phyloP scores from a whole-genome alignment of 2,113 vertebrate genomes.

The Paramisgurnus dabryanus region DNA sequence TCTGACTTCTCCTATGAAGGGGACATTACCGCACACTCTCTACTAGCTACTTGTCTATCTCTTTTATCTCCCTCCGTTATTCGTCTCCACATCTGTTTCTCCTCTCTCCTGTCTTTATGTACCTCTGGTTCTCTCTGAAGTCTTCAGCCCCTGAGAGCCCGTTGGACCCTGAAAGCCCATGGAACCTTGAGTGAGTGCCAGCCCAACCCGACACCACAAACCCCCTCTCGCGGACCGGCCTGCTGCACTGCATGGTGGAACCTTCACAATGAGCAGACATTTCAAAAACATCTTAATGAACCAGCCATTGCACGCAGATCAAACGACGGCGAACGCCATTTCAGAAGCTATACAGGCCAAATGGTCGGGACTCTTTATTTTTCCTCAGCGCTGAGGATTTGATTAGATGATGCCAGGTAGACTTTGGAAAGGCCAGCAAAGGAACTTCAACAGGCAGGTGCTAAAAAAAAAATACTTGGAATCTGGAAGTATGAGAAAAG shows the following conservation, averaged over 20 bases:
- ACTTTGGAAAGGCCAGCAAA: neutral
- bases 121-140: slow-evolving; percentile 75
- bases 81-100: slow-evolving; percentile 77
- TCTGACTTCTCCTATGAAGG: slow-evolving; percentile 52
- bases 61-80: slow-evolving; percentile 64
- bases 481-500: neutral
- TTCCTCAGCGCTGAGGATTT: slow-evolving; percentile 21
- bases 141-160: slow-evolving; percentile 77
- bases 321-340: neutral
- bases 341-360: slow-evolving; percentile 21
- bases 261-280: slow-evolving; percentile 51
- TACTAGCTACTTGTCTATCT: slow-evolving; percentile 58
- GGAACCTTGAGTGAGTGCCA: slow-evolving; percentile 79
- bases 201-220: slow-evolving; percentile 60
- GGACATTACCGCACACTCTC: slow-evolving; percentile 54
- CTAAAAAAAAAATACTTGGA: neutral
- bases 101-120: slow-evolving; percentile 75
- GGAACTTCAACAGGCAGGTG: neutral
- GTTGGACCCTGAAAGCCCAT: slow-evolving; percentile 74
- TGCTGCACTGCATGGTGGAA: slow-evolving; percentile 59
- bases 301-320: slow-evolving; percentile 29
- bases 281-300: slow-evolving; percentile 46
- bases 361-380: slow-evolving; percentile 5
- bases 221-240: slow-evolving; percentile 66
- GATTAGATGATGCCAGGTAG: neutral